Evolutionary conservation across 2,797 vertebrate species (phyloP).

Genomic region (Myripristis jacobus): DNA sequence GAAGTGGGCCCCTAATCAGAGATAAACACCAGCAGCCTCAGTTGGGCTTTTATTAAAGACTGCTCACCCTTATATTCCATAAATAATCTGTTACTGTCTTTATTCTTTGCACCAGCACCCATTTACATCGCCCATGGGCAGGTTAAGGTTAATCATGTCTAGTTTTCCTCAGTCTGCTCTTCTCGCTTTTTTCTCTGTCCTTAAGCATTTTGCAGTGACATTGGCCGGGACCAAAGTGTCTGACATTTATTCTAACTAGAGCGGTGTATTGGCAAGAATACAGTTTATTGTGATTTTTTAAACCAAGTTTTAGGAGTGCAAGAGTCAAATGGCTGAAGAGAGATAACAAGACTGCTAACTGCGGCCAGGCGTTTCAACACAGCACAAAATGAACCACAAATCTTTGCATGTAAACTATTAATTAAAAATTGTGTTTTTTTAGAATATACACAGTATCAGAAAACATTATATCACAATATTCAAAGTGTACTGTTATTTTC

Average conservation of each 20-base stretch:
- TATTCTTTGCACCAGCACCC: constrained; percentile 47
- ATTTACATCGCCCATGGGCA: constrained; percentile 66
- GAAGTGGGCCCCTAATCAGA: constrained; percentile 32
- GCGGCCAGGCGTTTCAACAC: too few species aligned
- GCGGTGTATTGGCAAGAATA: too few species aligned
- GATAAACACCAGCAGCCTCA: constrained; percentile 21
- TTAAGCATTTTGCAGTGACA: constrained; percentile 67
- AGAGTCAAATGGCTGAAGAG: too few species aligned
- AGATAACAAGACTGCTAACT: too few species aligned
- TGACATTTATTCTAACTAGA: constrained; percentile 82
- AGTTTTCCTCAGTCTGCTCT: constrained; percentile 46
- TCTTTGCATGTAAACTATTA: too few species aligned
- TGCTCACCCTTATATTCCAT: constrained; percentile 35
- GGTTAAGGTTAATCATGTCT: constrained; percentile 79
- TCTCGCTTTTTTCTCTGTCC: constrained; percentile 62
- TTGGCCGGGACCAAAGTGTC: constrained; percentile 75
- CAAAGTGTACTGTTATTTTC: too few species aligned
- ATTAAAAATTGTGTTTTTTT: too few species aligned
- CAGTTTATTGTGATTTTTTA: too few species aligned
- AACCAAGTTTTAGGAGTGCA: too few species aligned
- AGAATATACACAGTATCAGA: too few species aligned
- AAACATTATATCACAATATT: too few species aligned
- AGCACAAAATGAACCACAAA: too few species aligned
- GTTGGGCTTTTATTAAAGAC: constrained; percentile 9
- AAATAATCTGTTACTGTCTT: constrained; percentile 51